Evolutionary conservation across 1,140 invertebrate genomes (phyloP).

Genomic region (Andrena cerasifolii): DNA sequence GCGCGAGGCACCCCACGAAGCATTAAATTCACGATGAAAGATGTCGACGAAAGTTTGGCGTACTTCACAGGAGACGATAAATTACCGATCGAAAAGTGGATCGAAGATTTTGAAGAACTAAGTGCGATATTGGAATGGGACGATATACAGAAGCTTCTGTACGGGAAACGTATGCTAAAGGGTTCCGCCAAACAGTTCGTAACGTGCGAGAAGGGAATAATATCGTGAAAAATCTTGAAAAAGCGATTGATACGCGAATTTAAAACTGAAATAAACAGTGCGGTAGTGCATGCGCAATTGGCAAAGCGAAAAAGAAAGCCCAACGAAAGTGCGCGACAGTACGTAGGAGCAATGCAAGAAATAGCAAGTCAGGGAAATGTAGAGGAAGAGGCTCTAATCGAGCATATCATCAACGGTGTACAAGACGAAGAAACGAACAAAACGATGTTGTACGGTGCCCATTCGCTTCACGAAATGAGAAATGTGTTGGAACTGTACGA

Average conservation of each 20-base stretch:
- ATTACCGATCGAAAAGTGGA: constrained; percentile 22
- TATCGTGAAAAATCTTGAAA: constrained; percentile 29
- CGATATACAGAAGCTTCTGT: constrained; percentile 28
- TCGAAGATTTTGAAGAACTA: constrained; percentile 37
- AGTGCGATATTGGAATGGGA: constrained; percentile 20
- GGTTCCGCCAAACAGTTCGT: constrained; percentile 36
- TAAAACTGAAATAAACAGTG: constrained; percentile 47
- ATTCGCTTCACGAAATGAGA: constrained; percentile 47
- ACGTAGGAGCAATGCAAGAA: constrained; percentile 4
- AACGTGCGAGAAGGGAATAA: not conserved
- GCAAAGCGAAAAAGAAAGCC: constrained; percentile 24
- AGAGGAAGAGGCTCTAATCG: constrained; percentile 51
- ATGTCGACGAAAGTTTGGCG: not conserved
- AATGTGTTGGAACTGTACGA: constrained; percentile 47
- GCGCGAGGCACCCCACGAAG: not conserved
- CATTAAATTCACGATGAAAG: constrained; percentile 17
- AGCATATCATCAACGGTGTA: constrained; percentile 72
- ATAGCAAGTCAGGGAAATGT: no score
- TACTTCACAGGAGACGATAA: constrained; percentile 27
- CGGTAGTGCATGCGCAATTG: constrained; percentile 4
- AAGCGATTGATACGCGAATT: constrained; percentile 55
- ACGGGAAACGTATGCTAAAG: constrained; percentile 25
- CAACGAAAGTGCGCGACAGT: constrained; percentile 57
- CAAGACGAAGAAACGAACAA: constrained; percentile 59
- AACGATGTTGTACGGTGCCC: constrained; percentile 56